Base-by-base conservation (phyloP, 2,888 invertebrate genomes). In the Xanthia togata region DNA sequence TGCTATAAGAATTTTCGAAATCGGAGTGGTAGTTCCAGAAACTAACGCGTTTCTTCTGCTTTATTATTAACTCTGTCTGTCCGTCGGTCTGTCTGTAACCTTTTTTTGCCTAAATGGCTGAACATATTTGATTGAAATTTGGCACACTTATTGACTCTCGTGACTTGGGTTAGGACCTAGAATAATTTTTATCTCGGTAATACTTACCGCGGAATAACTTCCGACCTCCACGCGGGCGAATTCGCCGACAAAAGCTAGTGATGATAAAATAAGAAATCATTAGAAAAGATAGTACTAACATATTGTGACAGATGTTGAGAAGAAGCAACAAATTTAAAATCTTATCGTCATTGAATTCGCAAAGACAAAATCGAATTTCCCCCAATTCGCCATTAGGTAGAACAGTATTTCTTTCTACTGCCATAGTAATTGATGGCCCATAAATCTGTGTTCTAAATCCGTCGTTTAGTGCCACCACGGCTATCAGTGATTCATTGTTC, bases 401-500 rank as follows among this genome's bases (percentile, higher is more conserved):
- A 83, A 38, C 38, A 71, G 35, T 35, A 41, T 53, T 57, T 67
- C 35, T 70, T 70, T 70, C 17, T 60, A 26, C 55, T 57, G 69
- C 38, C 44, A 20, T n/a, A 47, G 63, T 75, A 82, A 73, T 73
- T 86, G 12, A 78, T 82, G 35, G 26, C 26, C 57, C 31, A 82
- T 78, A 83, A 78, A 81, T 70, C 73, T 12, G 70, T 50, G 73
- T 77, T 69, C 82, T 71, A 83, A 85, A 71, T 77, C 77, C n/a
- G 41, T 71, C 69, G 31, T 26, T 70, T 69, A n/a, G 11, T 55
- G 47, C 41, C 9, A 69, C 31, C 38, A 41, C 8, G 12, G 65
- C 41, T 85, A 85, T 83, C 82, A 77, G 53, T 82, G 83, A 86
- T 26, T 83, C 83, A 83, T 82, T 83, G 86, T 82, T 85, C 70